These are phyloP conservation scores for Myoxocephalus aenaeus DNA, from an alignment of 2,797 vertebrate genomes.

Conservation along the genomic window DNA sequence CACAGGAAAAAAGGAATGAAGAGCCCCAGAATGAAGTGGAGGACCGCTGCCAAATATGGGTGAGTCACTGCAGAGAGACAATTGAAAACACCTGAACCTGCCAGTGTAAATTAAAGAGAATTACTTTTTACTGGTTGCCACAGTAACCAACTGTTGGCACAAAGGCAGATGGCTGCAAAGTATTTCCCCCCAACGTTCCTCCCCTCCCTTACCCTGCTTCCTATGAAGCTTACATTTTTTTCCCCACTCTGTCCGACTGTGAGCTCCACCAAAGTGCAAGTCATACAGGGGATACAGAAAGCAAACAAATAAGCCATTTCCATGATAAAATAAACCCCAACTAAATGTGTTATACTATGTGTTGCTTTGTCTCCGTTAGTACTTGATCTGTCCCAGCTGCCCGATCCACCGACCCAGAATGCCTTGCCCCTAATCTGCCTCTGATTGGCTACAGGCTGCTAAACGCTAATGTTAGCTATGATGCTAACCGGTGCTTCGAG, in stretches of 20 bases:
- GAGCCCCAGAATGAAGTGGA: slow-evolving; percentile 52
- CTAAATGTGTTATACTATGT: slow-evolving; percentile 19
- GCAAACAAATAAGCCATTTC: slow-evolving; percentile 48
- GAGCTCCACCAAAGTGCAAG: slow-evolving; percentile 40
- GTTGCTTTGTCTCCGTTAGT: slow-evolving; percentile 21
- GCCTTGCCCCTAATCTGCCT: neutral
- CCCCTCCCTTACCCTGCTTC: slow-evolving; percentile 19
- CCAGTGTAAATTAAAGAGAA: slow-evolving; percentile 84
- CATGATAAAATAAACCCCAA: slow-evolving; percentile 39
- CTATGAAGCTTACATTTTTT: slow-evolving; percentile 51
- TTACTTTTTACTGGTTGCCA: slow-evolving; percentile 84
- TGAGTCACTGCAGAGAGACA: slow-evolving; percentile 72
- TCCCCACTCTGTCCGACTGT: slow-evolving; percentile 26
- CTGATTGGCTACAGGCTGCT: neutral
- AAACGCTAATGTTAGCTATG: neutral
- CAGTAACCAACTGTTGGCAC: slow-evolving; percentile 80
- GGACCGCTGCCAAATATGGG: slow-evolving; percentile 61
- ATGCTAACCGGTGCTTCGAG: neutral
- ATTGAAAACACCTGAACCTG: slow-evolving; percentile 85
- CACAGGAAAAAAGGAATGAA: slow-evolving; percentile 36
- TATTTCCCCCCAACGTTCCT: neutral
- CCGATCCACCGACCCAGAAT: neutral
- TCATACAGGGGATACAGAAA: slow-evolving; percentile 38
- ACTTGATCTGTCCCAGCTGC: neutral
- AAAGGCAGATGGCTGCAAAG: slow-evolving; percentile 72